Base-by-base conservation (phyloP, 2,797 vertebrate species). In the Loris lydekkerianus region DNA sequence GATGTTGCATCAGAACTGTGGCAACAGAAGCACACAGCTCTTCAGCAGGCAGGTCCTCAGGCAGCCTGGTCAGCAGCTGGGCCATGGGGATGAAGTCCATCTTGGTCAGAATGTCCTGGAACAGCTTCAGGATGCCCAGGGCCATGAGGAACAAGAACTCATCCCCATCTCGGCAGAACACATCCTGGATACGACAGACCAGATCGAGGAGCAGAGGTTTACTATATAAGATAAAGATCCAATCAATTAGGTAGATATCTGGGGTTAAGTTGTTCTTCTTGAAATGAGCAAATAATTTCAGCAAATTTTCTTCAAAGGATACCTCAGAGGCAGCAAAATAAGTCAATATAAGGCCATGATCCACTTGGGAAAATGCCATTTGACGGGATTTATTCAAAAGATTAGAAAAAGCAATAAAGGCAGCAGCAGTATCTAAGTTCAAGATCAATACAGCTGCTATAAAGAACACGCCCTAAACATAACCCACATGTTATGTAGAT, bases 31-130 rank as follows among this genome's bases (percentile, higher is more conserved):
- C 75, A 80, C 99, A 99, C n/a, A 99, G 98, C 2, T 99, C 98
- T 94, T 99, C 99, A 0, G 99, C 94, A 25, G 98, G 99, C 98
- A 99, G 98, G 97, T 99, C 99, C 61, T 99, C 99, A 0, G 99
- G 99, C 89, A 99, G 98, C 85, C 99, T 99, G 0, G 99, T 99
- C 88, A 99, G 99, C 98, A 99, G 99, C 98, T 99, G 99, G 1
- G 99, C 99, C 43, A 99, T 99, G 98, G 99, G 99, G 97, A 99
- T 99, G 98, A 99, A 99, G 98, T 99, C 99, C 99, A 99, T 99
- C 98, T 99, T 99, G 81, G 99, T 99, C 97, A 99, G 98, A 97
- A 99, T 98, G 83, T 99, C 99, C 98, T 99, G 98, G 80, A 99
- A 99, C 43, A 99, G 99, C 67, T 98, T 99, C 92, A 99, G 98